These are phyloP conservation scores for Elmis aenea DNA, from an alignment of 2,888 invertebrate species.

Conservation along the genomic window DNA sequence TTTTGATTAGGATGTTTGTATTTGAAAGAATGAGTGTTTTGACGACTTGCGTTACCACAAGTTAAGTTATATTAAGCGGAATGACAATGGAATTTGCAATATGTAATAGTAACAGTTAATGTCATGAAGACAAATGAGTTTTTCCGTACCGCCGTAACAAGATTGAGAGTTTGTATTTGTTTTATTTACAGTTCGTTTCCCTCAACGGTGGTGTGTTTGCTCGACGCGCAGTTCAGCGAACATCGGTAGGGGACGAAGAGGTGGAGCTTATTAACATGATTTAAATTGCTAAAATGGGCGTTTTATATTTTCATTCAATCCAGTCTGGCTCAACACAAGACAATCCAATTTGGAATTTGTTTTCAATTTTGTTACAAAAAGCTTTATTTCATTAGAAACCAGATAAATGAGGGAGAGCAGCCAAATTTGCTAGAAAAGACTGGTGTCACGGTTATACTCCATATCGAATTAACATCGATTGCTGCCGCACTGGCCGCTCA, in stretches of 20 bases:
- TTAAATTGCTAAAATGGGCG: slow-evolving; percentile 48
- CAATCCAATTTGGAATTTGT: slow-evolving; percentile 32
- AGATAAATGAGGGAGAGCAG: slow-evolving; percentile 23
- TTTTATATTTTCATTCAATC: slow-evolving; percentile 47
- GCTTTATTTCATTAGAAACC: slow-evolving; percentile 27
- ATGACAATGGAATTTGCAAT: no score
- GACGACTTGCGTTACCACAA: no score
- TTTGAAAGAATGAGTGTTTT: no score
- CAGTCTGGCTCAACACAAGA: slow-evolving; percentile 33
- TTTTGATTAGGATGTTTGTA: no score
- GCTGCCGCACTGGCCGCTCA: slow-evolving; percentile 31
- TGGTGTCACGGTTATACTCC: slow-evolving; percentile 31
- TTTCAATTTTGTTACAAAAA: slow-evolving; percentile 23
- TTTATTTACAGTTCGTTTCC: slow-evolving; percentile 33
- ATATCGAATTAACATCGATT: slow-evolving; percentile 44
- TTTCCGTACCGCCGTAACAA: slow-evolving; percentile 20
- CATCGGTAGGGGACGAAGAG: slow-evolving; percentile 11
- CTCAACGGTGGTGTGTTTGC: slow-evolving; percentile 13
- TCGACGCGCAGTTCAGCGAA: slow-evolving; percentile 9
- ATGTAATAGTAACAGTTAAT: neutral
- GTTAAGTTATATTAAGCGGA: no score
- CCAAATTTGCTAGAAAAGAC: slow-evolving; percentile 11
- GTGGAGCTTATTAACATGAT: slow-evolving; percentile 42
- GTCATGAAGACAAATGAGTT: slow-evolving; percentile 23
- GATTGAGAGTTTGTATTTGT: slow-evolving; percentile 28